Evolutionary conservation across 2,888 invertebrate species (phyloP), one percentile per base, ranked within the genome.

Genomic region (Choristoneura rosaceana): DNA sequence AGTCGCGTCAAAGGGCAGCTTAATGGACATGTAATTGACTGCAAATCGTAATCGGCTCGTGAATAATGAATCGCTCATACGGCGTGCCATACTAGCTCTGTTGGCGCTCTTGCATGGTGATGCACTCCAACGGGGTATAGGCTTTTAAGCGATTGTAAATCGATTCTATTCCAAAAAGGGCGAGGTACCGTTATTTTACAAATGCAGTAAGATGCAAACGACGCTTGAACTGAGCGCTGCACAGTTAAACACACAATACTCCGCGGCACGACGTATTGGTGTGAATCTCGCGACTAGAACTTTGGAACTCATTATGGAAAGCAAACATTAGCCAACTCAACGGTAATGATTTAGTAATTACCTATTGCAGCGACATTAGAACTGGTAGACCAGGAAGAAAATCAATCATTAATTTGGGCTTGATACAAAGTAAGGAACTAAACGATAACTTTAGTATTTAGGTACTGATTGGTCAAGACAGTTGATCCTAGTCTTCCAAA

Each of bases 201-300:
- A 86, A 84, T 84, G 86, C 85, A 86, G 84, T 77, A 74, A 83
- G 84, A 90, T 87, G 89, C 88, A 89, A 87, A 89, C 84, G 83
- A 81, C 75, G 77, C 75, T 65, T 66, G 74, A 75, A 78, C 59
- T 38, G 62, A 58, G 45, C 69, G 64, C 38, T 43, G 79, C 81
- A 83, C 84, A 82, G 84, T 87, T 87, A 86, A 82, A 77, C 78
- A 87, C 78, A 87, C 84, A 86, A 75, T 78, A 47, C 61, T 58
- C 50, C 41, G 41, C 45, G 34, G 75, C 80, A 80, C 83, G 81
- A 82, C 84, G 82, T 81, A 80, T 84, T 80, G 80, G 77, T 79
- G 84, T 82, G 81, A 84, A 82, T 79, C 80, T 80, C 76, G 69
- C 76, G 73, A 70, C 75, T 74, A 67, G 78, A 78, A 77, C 79